Evolutionary conservation across 2,888 invertebrate species (phyloP).

Genomic region (Pterostichus niger): DNA sequence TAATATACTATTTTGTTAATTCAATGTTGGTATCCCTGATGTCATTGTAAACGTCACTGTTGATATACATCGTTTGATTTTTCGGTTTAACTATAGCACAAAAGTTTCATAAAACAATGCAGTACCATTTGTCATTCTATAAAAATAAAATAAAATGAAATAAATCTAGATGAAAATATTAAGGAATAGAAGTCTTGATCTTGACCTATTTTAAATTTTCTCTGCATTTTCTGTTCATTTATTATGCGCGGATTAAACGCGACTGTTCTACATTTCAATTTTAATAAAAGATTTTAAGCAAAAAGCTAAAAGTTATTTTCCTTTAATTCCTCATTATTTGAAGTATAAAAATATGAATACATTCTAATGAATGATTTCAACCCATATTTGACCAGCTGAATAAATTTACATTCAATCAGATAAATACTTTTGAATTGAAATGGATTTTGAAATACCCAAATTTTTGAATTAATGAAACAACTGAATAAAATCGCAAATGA

Average conservation of each 20-base stretch:
- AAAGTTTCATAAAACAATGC: no score
- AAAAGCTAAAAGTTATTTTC: slow-evolving; percentile 1
- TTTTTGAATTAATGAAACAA: slow-evolving; percentile 48
- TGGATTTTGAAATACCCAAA: slow-evolving; percentile 13
- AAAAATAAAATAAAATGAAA: not conserved
- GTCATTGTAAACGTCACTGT: no score
- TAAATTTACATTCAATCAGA: slow-evolving; percentile 29
- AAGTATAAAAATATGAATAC: slow-evolving; percentile 10
- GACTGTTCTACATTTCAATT: slow-evolving; percentile 27
- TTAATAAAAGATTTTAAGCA: slow-evolving; percentile 18
- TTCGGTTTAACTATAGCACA: no score
- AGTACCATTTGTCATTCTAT: no score
- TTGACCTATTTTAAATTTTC: slow-evolving; percentile 31
- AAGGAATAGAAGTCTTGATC: slow-evolving; percentile 5
- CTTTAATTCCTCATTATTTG: not conserved
- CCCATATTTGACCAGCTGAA: slow-evolving; percentile 35
- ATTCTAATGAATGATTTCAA: slow-evolving; percentile 18
- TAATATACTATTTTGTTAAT: no score
- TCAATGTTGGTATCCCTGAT: no score
- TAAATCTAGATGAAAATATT: slow-evolving; percentile 14
- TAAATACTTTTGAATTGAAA: slow-evolving; percentile 23
- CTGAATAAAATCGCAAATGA: slow-evolving; percentile 33
- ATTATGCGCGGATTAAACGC: slow-evolving; percentile 27
- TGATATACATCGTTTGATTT: no score
- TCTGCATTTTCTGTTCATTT: slow-evolving; percentile 18